A percentile compares a stretch with the other conserved stretches of the same genome.
Conservation (phyloP, 2,797 vertebrate species). For the Mus minutoides region DNA sequence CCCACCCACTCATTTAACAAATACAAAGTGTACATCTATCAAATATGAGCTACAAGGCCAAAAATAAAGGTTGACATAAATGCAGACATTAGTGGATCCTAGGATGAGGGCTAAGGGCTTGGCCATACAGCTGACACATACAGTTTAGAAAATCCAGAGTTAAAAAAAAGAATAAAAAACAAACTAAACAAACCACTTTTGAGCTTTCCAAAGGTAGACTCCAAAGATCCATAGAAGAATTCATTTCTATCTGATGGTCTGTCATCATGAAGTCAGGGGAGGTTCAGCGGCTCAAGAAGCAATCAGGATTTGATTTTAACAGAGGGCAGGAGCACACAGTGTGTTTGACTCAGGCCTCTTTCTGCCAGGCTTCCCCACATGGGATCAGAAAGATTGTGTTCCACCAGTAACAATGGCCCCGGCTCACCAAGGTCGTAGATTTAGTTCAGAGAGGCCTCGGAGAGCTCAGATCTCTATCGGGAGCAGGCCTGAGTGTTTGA, state of each 20-base stretch:
- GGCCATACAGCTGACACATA: not conserved
- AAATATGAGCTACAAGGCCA: not conserved
- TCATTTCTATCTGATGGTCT: conserved; percentile 55
- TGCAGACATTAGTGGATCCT: conserved; percentile 13
- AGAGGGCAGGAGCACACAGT: conserved; percentile 57
- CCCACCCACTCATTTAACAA: conserved; percentile 47
- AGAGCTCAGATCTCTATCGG: conserved; percentile 75
- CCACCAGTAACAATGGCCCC: conserved; percentile 62
- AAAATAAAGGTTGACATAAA: conserved; percentile 41
- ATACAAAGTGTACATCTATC: not conserved
- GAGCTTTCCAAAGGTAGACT: conserved; percentile 55
- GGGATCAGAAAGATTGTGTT: conserved; percentile 70
- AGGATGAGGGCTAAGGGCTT: not conserved
- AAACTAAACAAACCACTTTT: not conserved
- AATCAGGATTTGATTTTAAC: conserved; percentile 60
- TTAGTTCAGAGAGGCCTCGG: conserved; percentile 48
- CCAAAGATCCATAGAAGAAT: conserved; percentile 19
- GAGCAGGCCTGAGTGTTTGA: conserved; percentile 54
- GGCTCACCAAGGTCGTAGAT: conserved; percentile 61
- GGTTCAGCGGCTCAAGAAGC: not conserved
- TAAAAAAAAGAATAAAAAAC: conserved; percentile 25
- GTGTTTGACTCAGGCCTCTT: conserved; percentile 37
- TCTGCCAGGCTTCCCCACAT: not conserved
- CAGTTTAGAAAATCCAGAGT: conserved; percentile 30
- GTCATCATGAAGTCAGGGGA: not conserved